phyloP scores from a whole-genome alignment of 2,797 vertebrate genomes.

The Odontamblyopus rebecca region DNA sequence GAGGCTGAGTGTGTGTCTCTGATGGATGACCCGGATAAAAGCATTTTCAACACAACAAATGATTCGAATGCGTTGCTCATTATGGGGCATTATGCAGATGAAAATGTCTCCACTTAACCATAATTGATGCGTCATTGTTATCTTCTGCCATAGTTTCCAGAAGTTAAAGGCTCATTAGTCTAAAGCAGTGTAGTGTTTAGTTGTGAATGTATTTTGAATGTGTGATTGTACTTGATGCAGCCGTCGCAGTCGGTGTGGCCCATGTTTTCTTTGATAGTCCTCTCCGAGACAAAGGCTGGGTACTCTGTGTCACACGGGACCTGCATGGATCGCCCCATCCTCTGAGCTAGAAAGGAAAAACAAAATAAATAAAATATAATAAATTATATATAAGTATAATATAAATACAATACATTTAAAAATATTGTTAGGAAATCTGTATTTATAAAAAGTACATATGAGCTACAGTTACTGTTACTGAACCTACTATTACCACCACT shows the following conservation, averaged over 20 bases:
- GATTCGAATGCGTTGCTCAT: constrained; percentile 46
- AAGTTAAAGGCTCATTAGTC: constrained; percentile 10
- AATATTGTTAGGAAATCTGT: not conserved
- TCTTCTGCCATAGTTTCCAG: constrained; percentile 15
- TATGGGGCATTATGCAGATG: constrained; percentile 30
- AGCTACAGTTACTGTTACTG: not conserved
- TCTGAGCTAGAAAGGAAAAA: constrained; percentile 79
- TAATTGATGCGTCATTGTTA: constrained; percentile 24
- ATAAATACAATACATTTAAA: not conserved
- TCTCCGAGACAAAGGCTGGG: constrained; percentile 95
- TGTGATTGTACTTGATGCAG: constrained; percentile 88
- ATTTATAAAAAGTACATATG: not conserved
- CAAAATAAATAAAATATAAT: not conserved
- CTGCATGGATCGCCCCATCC: constrained; percentile 85
- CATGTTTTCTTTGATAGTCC: constrained; percentile 98
- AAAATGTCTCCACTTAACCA: constrained; percentile 32
- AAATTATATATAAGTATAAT: not conserved
- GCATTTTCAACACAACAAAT: constrained; percentile 51
- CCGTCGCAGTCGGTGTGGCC: constrained; percentile 93
- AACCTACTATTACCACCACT: not conserved
- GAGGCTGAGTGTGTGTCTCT: constrained; percentile 42
- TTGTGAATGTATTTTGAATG: constrained; percentile 14
- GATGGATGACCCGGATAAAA: constrained; percentile 50
- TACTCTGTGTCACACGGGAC: constrained; percentile 98
- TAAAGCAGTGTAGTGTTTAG: constrained; percentile 6